Evolutionary conservation across 2,797 vertebrate genomes (phyloP), one percentile per base, ranked within the genome.

Genomic region (Sorex maritimensis): DNA sequence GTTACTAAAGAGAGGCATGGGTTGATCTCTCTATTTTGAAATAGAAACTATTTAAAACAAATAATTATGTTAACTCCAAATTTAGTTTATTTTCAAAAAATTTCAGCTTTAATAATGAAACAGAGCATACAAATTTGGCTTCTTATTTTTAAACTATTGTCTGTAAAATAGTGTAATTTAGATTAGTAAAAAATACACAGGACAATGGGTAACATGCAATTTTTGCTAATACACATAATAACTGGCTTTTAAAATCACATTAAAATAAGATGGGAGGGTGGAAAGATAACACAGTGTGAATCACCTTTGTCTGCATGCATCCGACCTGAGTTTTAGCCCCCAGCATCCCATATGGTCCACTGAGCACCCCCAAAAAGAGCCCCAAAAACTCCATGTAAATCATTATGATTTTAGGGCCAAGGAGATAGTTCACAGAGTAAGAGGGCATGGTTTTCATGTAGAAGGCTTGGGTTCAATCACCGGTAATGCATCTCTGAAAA

Each of bases 21-120:
- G 30, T 92, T 86, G 83, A 88, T 82, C 94, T 94, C 92, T 80
- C 17, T 49, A 28, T 88, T 94, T 88, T 91, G 65, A 92, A 92
- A 93, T 80, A 88, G 83, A 30, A 94, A 49, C 9, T n/a, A 52
- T 71, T 90, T 88, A 58, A 91, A 88, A 23, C 30, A 44, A 83
- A 73, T 5, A 21, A 9, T 81, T 78, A 80, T 10, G 23, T 80
- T 89, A 72, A 89, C 89, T 86, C 44, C 9, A 63, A 55, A 55
- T 73, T 93, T 72, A 68, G 23, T 69, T 46, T 73, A 67, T 84
- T 71, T 82, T 3, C 41, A 44, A 72, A 95, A 95, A 49, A 90
- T 49, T 91, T 93, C 52, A 68, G 63, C 28, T 89, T 24, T 73
- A 61, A 44, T 78, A 91, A 88, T n/a, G 92, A 88, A 93, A 65